phyloP scores from a whole-genome alignment of 2,113 vertebrate species.

The Oenanthe oenanthe region DNA sequence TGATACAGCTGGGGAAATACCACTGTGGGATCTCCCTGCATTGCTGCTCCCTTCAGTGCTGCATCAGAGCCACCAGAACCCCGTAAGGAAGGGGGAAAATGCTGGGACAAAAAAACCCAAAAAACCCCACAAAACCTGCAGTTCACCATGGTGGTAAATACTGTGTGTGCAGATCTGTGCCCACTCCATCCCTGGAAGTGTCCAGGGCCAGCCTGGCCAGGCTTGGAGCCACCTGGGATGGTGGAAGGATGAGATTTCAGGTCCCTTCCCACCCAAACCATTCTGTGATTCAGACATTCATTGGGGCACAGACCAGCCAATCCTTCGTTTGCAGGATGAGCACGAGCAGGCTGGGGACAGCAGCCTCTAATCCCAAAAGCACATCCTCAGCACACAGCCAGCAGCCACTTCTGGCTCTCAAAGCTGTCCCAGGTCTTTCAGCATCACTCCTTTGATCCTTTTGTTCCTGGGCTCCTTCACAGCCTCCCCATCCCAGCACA shows the following conservation, averaged over 20 bases:
- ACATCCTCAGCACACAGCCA: not conserved
- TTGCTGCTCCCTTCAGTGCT: not conserved
- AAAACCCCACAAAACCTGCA: not conserved
- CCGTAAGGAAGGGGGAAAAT: rapidly evolving
- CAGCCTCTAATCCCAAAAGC: not conserved
- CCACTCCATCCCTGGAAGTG: not conserved
- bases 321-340: not conserved
- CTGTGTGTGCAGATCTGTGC: not conserved
- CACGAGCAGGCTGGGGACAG: not conserved
- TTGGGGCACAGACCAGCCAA: not conserved
- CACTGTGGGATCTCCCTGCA: not conserved
- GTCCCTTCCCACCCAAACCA: not conserved
- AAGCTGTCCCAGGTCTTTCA: not conserved
- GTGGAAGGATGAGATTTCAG: not conserved
- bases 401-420: not conserved
- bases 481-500: not conserved
- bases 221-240: not conserved
- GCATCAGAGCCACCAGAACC: not conserved
- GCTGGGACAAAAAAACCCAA: not conserved
- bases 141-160: not conserved
- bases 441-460: not conserved
- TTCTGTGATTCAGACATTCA: rapidly evolving
- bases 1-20: constrained; percentile 45
- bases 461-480: not conserved
- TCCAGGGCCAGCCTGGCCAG: not conserved